A percentile compares a stretch with the other conserved stretches of the same genome.
phyloP scores from a whole-genome alignment of 2,888 invertebrate species.

The Tholera decimalis region DNA sequence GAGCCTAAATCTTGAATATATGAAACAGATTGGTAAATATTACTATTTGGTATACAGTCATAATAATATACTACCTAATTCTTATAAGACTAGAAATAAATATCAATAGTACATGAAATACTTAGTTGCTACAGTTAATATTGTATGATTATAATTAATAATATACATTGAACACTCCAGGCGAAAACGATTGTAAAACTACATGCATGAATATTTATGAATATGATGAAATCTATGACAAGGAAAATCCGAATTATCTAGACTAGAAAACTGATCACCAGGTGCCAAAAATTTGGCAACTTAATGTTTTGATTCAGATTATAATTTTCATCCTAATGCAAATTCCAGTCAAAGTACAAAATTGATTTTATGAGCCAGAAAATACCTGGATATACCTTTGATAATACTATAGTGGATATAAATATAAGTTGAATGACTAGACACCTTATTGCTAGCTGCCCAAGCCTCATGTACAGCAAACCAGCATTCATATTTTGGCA shows the following conservation, averaged over 20 bases:
- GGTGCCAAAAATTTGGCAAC: background rate
- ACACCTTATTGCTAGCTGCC: conserved; percentile 60
- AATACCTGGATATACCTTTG: conserved; percentile 19
- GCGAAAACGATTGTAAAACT: conserved; percentile 67
- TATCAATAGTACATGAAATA: conserved; percentile 54
- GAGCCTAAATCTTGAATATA: conserved; percentile 9
- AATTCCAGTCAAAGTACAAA: background rate
- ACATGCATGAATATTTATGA: conserved; percentile 57
- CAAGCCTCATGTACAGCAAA: conserved; percentile 77
- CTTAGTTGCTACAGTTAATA: conserved; percentile 50
- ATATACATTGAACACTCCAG: conserved; percentile 78
- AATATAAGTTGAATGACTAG: conserved; percentile 71
- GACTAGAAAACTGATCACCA: conserved; percentile 3
- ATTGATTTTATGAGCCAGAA: conserved; percentile 11
- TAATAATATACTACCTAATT: conserved; percentile 55
- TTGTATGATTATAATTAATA: conserved; percentile 55
- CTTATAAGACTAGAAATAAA: conserved; percentile 55
- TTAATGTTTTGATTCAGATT: too few species aligned
- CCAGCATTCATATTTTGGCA: conserved; percentile 64
- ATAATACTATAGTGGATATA: conserved; percentile 39
- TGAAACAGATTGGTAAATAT: conserved; percentile 40
- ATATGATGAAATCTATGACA: conserved; percentile 24
- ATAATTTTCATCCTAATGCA: background rate
- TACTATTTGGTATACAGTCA: conserved; percentile 59
- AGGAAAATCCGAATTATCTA: conserved; percentile 18